Conservation (phyloP, 1,140 invertebrate species). For the Gryon sp. region DNA sequence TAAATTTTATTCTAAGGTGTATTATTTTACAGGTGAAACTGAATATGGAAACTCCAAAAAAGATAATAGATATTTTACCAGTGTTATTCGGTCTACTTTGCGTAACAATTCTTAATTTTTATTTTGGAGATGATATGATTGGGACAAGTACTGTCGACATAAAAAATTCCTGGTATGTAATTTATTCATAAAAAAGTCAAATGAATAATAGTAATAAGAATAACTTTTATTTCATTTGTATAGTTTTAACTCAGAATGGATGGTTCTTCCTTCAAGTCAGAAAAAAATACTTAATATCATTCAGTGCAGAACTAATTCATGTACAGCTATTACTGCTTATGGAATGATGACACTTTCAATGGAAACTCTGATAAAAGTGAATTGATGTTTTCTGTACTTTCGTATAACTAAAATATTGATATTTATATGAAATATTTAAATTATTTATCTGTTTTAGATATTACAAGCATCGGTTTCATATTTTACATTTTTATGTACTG, state of each 20-base stretch:
- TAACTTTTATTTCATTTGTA: neutral
- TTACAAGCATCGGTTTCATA: conserved; percentile 4
- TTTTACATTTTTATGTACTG: conserved; percentile 15
- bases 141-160: conserved; percentile 3
- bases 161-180: conserved; percentile 17
- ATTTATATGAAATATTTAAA: conserved; percentile 1
- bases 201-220: too few relatives aligned
- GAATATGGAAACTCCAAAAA: conserved; percentile 9
- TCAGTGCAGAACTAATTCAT: conserved; percentile 13
- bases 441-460: conserved; percentile 2
- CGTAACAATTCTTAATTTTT: conserved; percentile 1
- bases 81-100: conserved; percentile 8
- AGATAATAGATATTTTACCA: neutral
- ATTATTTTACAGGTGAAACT: conserved; percentile 23
- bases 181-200: too few relatives aligned
- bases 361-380: conserved; percentile 12
- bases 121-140: conserved; percentile 18
- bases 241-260: conserved; percentile 19
- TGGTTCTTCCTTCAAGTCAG: conserved; percentile 3
- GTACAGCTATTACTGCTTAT: conserved; percentile 10
- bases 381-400: too few relatives aligned
- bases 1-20: too few relatives aligned
- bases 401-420: too few relatives aligned
- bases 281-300: conserved; percentile 32
- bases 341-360: conserved; percentile 21